phyloP scores from a whole-genome alignment of 2,797 vertebrate species.

The Sebastes aleutianus region DNA sequence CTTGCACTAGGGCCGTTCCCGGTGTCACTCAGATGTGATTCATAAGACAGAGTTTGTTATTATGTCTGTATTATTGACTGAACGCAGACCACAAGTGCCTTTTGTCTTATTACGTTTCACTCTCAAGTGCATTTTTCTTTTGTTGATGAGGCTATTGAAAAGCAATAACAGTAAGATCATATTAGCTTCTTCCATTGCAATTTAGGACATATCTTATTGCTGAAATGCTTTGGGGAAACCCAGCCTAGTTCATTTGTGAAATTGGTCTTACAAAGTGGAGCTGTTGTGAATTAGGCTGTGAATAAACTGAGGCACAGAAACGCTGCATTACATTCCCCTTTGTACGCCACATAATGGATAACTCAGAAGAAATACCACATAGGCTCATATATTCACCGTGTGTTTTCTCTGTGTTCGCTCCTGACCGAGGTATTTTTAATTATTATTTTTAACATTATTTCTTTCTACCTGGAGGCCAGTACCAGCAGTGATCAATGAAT shows the following conservation, averaged over 20 bases:
- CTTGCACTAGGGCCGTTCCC: conserved; percentile 54
- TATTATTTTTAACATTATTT: no score
- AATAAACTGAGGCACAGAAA: conserved; percentile 34
- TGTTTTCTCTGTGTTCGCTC: neutral
- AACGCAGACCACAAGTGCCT: conserved; percentile 62
- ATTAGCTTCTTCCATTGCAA: conserved; percentile 63
- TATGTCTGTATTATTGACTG: conserved; percentile 72
- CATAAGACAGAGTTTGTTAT: conserved; percentile 68
- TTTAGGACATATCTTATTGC: conserved; percentile 66
- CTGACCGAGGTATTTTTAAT: neutral
- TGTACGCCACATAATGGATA: neutral
- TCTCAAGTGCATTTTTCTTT: conserved; percentile 71
- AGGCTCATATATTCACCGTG: neutral
- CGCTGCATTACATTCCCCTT: neutral
- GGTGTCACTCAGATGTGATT: conserved; percentile 67
- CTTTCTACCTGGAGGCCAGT: neutral
- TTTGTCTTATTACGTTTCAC: conserved; percentile 67
- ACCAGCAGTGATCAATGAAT: conserved; percentile 17
- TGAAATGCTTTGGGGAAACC: conserved; percentile 60
- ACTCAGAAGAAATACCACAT: neutral
- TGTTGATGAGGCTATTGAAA: conserved; percentile 70
- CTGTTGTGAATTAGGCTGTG: conserved; percentile 39
- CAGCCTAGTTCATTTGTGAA: conserved; percentile 61
- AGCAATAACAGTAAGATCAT: conserved; percentile 73
- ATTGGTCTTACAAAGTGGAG: conserved; percentile 38